Percentiles rank a stretch among this genome's conserved stretches.
Conservation (phyloP, 1,140 invertebrate genomes). For the Diachasmimorpha longicaudata region DNA sequence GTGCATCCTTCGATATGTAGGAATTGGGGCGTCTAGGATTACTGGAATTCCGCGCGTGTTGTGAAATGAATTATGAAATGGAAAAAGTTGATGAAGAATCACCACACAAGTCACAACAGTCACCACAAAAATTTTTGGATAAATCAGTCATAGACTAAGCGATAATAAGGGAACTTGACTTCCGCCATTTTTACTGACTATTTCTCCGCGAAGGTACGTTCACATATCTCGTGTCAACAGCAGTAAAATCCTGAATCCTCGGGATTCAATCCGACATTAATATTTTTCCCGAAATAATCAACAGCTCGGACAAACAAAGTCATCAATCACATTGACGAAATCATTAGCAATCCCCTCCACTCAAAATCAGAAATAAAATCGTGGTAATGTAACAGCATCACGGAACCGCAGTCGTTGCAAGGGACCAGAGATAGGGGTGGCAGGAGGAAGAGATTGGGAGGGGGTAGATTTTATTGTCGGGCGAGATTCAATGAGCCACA, state of each 20-base stretch:
- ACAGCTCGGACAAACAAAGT: not conserved
- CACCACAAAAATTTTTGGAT: too few relatives aligned
- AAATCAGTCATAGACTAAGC: too few relatives aligned
- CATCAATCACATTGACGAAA: not conserved
- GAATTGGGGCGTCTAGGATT: conserved; percentile 17
- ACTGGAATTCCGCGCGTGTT: not conserved
- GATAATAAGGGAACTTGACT: too few relatives aligned
- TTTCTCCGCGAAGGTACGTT: too few relatives aligned
- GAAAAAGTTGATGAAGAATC: too few relatives aligned
- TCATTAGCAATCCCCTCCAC: conserved; percentile 9
- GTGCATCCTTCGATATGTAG: conserved; percentile 25
- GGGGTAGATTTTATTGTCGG: not conserved
- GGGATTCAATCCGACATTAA: too few relatives aligned
- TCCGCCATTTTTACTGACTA: too few relatives aligned
- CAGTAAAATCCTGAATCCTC: too few relatives aligned
- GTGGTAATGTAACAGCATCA: not conserved
- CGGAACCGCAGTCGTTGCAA: not conserved
- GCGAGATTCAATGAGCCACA: conserved; percentile 22
- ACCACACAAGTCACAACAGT: too few relatives aligned
- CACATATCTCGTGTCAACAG: too few relatives aligned
- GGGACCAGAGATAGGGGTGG: not conserved
- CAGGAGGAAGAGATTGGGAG: too few relatives aligned
- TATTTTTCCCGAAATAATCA: too few relatives aligned
- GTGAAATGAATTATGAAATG: not conserved
- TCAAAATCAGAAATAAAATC: not conserved